Percentiles rank a stretch among this genome's conserved stretches.
Conservation (phyloP, 2,113 vertebrate species). For the Pseudorhombus dupliciocellatus region DNA sequence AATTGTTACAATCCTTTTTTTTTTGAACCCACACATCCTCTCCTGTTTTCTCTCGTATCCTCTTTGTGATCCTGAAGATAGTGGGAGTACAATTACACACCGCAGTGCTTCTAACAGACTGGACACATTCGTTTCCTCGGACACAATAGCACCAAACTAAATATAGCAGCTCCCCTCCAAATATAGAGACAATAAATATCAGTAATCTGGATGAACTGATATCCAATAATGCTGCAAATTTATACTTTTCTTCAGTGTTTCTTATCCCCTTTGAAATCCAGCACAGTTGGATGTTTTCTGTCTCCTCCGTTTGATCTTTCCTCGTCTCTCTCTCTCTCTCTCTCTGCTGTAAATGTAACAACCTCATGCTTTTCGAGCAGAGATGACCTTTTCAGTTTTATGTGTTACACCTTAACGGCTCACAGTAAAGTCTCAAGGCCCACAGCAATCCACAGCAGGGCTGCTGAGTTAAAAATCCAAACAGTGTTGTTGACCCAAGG, state of each 20-base stretch:
- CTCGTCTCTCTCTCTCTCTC: conserved; percentile 26
- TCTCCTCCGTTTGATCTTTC: conserved; percentile 1
- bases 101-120: conserved; percentile 24
- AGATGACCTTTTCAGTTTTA: conserved; percentile 80
- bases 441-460: conserved; percentile 37
- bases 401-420: conserved; percentile 68
- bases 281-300: conserved; percentile 17
- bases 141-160: conserved; percentile 2
- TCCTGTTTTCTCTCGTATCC: conserved; percentile 50
- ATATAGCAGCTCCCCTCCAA: neutral
- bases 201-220: neutral
- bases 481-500: conserved; percentile 69
- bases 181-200: conserved; percentile 11
- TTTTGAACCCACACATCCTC: conserved; percentile 65
- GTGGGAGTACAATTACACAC: conserved; percentile 35
- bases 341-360: conserved; percentile 47
- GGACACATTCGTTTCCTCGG: conserved; percentile 13
- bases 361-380: conserved; percentile 60
- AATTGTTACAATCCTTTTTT: conserved; percentile 70
- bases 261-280: neutral
- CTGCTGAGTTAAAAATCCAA: conserved; percentile 62
- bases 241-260: conserved; percentile 11
- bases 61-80: conserved; percentile 56
- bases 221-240: neutral
- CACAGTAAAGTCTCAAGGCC: conserved; percentile 75